phyloP scores from a whole-genome alignment of 2,797 vertebrate genomes.

The Gallinago nigripennis region DNA sequence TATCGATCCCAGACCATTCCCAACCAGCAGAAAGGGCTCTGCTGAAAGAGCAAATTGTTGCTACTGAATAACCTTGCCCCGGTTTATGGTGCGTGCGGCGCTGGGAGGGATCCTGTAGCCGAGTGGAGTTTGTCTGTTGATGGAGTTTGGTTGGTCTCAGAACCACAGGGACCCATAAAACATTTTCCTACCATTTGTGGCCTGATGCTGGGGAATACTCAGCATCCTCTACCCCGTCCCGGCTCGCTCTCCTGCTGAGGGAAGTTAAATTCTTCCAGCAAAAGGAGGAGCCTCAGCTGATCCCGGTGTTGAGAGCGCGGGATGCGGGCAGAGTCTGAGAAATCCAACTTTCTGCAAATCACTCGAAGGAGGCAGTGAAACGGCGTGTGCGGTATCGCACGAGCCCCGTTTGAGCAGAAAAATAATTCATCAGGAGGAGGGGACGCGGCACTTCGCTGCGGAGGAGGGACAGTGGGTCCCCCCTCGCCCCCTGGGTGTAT shows the following conservation, averaged over 20 bases:
- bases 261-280: not conserved
- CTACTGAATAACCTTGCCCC: not conserved
- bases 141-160: not conserved
- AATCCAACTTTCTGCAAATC: not conserved
- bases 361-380: not conserved
- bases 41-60: not conserved
- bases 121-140: not conserved
- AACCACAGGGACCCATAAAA: not conserved
- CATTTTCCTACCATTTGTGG: not conserved
- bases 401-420: not conserved
- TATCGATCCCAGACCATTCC: not conserved
- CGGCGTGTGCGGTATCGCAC: not conserved
- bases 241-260: not conserved
- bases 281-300: constrained; percentile 28
- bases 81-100: not conserved
- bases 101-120: not conserved
- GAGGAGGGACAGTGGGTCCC: not conserved
- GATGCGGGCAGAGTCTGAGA: not conserved
- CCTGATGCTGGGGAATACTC: not conserved
- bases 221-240: not conserved
- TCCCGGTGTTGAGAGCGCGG: not conserved
- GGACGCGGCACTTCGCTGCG: not conserved
- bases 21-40: not conserved
- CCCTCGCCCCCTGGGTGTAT: not conserved
- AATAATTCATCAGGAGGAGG: not conserved